Evolutionary conservation across 2,888 invertebrate species (phyloP).

Genomic region (Phengaris arion): DNA sequence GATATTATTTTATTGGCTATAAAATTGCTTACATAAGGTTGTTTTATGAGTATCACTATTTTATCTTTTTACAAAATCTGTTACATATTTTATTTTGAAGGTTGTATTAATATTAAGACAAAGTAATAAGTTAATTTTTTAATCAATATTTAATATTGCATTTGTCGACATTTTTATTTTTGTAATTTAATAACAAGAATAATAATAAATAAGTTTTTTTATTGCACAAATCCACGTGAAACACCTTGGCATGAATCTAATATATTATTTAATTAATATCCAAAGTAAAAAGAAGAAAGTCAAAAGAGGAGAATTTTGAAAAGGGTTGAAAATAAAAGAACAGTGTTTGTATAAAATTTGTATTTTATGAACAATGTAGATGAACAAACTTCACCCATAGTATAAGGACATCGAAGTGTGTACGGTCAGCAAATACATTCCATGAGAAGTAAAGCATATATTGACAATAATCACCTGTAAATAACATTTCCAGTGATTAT

Average conservation of each 20-base stretch:
- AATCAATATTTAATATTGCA: not conserved
- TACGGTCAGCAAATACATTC: not conserved
- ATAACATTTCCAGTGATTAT: not conserved
- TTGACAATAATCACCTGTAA: not conserved
- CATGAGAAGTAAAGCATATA: not conserved
- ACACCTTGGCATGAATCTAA: too few species aligned
- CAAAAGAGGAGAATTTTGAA: not conserved
- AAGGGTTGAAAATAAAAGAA: constrained; percentile 2
- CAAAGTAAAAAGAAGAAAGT: not conserved
- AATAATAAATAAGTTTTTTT: not conserved
- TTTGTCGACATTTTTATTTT: constrained; percentile 18
- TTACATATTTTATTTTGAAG: constrained; percentile 11
- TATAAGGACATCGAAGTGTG: not conserved
- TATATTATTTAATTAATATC: too few species aligned
- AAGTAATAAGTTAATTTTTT: not conserved
- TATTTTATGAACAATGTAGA: constrained; percentile 28
- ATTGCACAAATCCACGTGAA: too few species aligned
- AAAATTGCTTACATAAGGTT: not conserved
- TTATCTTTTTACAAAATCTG: too few species aligned
- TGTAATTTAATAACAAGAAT: constrained; percentile 9
- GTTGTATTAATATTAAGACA: constrained; percentile 13
- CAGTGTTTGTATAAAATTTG: constrained; percentile 22
- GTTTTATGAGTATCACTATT: not conserved
- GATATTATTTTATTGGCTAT: not conserved
- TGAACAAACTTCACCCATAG: constrained; percentile 21